Evolutionary conservation across 2,113 vertebrate species (phyloP), one percentile per base, ranked within the genome.

Genomic region (Channa maculata): DNA sequence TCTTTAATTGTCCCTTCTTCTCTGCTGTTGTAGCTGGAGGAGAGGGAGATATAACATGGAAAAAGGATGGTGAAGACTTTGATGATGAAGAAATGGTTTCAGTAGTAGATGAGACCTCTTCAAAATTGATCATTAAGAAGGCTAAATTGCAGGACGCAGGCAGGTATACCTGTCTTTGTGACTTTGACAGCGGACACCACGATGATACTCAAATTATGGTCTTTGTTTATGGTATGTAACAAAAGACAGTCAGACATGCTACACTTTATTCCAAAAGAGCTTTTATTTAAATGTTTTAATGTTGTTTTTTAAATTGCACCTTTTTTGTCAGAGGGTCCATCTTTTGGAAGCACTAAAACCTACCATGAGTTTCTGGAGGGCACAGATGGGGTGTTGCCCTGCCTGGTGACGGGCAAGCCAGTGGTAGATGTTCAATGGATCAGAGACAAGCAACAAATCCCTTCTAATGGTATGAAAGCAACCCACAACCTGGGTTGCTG

Each of bases 331-430:
- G 94, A 92, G 55, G 75, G 60, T 15, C 90, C 83, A 9, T 88
- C 74, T 3, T 94, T 95, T 74, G 80, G 44, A 9, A 7, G 7
- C 4, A 93, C 79, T 11, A 11, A 7, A 6, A 61, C 3, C 36
- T 93, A 92, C 72, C 91, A 95, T 74, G 94, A 95, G 82, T 94
- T 95, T 79, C 76, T 94, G 67, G 77, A 86, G 39, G 94, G 92
- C 12, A 71, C 65, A 15, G 15, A 84, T 0, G 93, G 52, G 3
- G 0, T 52, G 2, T 61, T 94, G 45, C 90, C 92, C 2, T 95
- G 94, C 15, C 0, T 44, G 13, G 93, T 77, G 60, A 86, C 78
- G 0, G 94, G 94, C 12, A 34, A 79, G 53, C 94, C 94, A 7
- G 55, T 8, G 0, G 85, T 94, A 67, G 87, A 91, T 5, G 80